Conservation (phyloP, 2,797 vertebrate genomes). For the Myioborus miniatus region DNA sequence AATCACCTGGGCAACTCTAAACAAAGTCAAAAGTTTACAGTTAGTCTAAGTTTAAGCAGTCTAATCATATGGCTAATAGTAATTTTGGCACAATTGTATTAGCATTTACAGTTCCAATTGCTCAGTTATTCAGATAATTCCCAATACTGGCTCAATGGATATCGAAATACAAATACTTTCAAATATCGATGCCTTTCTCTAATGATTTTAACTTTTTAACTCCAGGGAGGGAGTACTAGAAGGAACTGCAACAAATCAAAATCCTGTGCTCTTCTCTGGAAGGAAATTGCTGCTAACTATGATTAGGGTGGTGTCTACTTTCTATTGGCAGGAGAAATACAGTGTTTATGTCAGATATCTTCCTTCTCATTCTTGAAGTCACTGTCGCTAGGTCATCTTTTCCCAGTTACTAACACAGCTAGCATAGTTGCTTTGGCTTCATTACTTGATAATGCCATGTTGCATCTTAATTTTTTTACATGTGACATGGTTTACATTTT, state of each 20-base stretch:
- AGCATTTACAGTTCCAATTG: neutral
- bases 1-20: neutral
- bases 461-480: neutral
- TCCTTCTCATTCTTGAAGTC: neutral
- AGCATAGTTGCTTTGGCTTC: neutral
- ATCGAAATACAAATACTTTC: neutral
- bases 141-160: neutral
- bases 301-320: neutral
- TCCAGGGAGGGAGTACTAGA: neutral
- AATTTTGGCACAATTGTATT: neutral
- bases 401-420: neutral
- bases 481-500: neutral
- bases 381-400: neutral
- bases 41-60: neutral
- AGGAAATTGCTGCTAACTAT: neutral
- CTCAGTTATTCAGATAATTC: neutral
- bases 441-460: neutral
- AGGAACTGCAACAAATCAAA: neutral
- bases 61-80: neutral
- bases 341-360: neutral
- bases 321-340: neutral
- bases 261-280: neutral
- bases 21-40: neutral
- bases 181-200: neutral
- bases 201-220: neutral